Evolutionary conservation across 1,140 invertebrate species (phyloP).

Genomic region (Coenobita brevimanus): DNA sequence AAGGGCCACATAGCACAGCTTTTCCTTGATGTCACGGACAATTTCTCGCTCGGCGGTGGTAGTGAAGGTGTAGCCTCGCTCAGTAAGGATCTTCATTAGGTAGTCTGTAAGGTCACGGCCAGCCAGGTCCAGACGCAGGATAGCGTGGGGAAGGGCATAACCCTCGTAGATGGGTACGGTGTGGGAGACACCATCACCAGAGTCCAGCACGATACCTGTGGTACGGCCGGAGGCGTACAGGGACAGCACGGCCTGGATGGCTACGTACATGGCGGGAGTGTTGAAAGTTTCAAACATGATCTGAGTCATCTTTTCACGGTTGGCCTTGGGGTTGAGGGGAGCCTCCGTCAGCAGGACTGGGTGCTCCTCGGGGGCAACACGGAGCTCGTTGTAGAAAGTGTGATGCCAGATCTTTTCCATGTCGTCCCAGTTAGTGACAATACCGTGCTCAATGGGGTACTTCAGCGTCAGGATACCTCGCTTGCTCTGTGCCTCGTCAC

Average conservation of each 20-base stretch:
- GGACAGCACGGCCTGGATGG: constrained; percentile 57
- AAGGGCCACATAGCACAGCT: constrained; percentile 44
- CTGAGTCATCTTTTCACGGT: constrained; percentile 58
- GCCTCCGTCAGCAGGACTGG: constrained; percentile 53
- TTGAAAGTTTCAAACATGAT: constrained; percentile 62
- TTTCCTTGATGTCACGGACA: constrained; percentile 58
- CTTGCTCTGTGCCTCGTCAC: constrained; percentile 58
- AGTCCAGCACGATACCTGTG: constrained; percentile 54
- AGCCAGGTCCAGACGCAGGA: constrained; percentile 49
- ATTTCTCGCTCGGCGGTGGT: constrained; percentile 56
- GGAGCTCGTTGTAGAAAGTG: constrained; percentile 55
- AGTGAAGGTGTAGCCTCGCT: constrained; percentile 58
- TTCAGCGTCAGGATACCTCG: constrained; percentile 54
- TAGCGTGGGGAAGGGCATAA: constrained; percentile 52
- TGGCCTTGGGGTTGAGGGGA: constrained; percentile 56
- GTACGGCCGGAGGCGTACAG: constrained; percentile 55
- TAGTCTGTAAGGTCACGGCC: constrained; percentile 48
- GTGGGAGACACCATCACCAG: constrained; percentile 51
- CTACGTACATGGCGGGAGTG: constrained; percentile 58
- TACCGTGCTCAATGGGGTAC: constrained; percentile 56
- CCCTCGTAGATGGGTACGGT: constrained; percentile 56
- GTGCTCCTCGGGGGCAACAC: constrained; percentile 52
- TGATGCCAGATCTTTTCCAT: constrained; percentile 61
- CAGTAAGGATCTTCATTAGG: constrained; percentile 53
- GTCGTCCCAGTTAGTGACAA: constrained; percentile 57